Evolutionary conservation across 2,113 vertebrate genomes (phyloP), one percentile per base, ranked within the genome.

Genomic region (Tragelaphus scriptus): DNA sequence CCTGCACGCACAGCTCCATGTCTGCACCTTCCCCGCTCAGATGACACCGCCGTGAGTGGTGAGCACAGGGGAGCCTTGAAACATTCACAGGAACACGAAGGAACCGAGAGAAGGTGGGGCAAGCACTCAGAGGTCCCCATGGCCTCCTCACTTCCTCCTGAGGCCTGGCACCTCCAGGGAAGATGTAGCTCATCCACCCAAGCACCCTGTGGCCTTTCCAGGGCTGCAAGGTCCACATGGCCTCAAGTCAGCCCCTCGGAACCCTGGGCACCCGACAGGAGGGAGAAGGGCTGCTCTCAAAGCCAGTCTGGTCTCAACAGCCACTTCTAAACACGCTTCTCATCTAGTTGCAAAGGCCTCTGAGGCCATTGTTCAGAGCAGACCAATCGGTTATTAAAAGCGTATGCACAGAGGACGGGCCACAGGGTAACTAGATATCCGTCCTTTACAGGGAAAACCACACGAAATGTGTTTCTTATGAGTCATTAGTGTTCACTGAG

Each of bases 401-500:
- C 53, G 36, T 6, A 25, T 51, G 58, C 71, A 26, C 25, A 21
- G 71, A 92, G 53, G 53, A 49, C 13, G 12, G 44, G 59, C 53
- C 32, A 21, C 55, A 12, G 26, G 26, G 61, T 32, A 36, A 55
- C 68, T 30, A 79, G n/a, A 58, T 5, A 3, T 17, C 9, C 5
- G 30, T 44, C 19, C 63, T 92, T n/a, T 63, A 40, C 23, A 30
- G 65, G 56, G 71, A 90, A 90, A 94, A 80, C 65, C 56, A 58
- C 87, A 56, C 58, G 68, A 58, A 85, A 51, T 40, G 79, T 85
- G 91, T 51, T 94, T 96, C 91, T 90, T 7, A 80, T 40, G 49
- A 7, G 30, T 19, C 53, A 56, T 55, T 36, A n/a, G 44, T 49
- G 32, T 40, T 85, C 51, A 36, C 0, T 36, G 51, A 30, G 55